phyloP scores from a whole-genome alignment of 1,140 invertebrate genomes.

The Sitophilus oryzae region DNA sequence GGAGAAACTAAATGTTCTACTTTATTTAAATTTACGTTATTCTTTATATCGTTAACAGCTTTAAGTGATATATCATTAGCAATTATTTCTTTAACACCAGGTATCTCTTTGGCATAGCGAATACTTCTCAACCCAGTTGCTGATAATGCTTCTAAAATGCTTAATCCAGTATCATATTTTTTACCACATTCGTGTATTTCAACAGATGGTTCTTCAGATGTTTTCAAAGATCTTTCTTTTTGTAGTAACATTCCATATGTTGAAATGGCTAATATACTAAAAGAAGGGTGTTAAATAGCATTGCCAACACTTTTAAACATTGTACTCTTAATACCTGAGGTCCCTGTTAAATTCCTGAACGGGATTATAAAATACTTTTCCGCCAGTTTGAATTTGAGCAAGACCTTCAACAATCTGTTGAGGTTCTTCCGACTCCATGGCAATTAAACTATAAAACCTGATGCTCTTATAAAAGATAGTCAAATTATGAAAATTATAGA shows the following conservation, averaged over 20 bases:
- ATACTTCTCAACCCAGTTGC: slow-evolving; percentile 93
- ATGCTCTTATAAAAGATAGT: no score
- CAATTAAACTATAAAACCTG: no score
- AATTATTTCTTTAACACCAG: slow-evolving; percentile 72
- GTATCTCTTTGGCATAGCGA: slow-evolving; percentile 92
- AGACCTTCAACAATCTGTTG: slow-evolving; percentile 61
- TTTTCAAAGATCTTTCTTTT: slow-evolving; percentile 28
- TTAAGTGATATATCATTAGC: slow-evolving; percentile 91
- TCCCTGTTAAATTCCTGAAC: slow-evolving; percentile 97
- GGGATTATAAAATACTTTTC: slow-evolving; percentile 93
- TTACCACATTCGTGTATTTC: slow-evolving; percentile 19
- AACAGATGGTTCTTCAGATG: slow-evolving; percentile 1
- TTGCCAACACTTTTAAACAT: background rate
- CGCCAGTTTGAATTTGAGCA: slow-evolving; percentile 62
- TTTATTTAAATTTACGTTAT: slow-evolving; percentile 75
- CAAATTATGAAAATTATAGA: no score
- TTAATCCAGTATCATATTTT: slow-evolving; percentile 53
- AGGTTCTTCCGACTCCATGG: no score
- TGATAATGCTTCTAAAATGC: slow-evolving; percentile 88
- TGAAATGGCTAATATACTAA: slow-evolving; percentile 56
- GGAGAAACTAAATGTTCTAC: slow-evolving; percentile 69
- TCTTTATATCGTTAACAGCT: slow-evolving; percentile 81
- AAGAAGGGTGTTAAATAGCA: background rate
- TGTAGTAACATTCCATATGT: slow-evolving; percentile 54
- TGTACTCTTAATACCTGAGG: no score